Base-by-base conservation (phyloP, 1,140 invertebrate species). In the Pollicipes pollicipes region DNA sequence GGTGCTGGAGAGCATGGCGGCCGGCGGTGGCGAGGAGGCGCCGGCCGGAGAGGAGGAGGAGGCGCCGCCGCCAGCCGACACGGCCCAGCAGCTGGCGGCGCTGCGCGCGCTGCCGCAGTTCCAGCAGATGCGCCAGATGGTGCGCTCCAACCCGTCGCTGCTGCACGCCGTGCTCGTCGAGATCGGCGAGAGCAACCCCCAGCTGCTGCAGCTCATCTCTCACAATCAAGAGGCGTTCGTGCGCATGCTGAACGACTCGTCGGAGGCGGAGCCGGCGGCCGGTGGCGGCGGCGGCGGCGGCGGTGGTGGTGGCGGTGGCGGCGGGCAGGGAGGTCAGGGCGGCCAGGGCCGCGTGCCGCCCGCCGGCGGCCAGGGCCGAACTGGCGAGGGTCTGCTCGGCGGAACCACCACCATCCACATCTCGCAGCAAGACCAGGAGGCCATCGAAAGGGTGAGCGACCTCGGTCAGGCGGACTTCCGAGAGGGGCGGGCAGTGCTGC, bases 361-460 rank as follows among this genome's bases (percentile, higher is more conserved):
- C 24, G 27, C 10, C 24, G 24, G 24, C 63, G 10, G 24, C 6
- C 63, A 4, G 63, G 10, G 63, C 63, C 27, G 6, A 4, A 8
- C 8, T 4, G 63, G 63, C 63, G 63, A 21, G 10, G 63, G 63
- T 8, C 24, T 64, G 27, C 63, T 27, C 63, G 24, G 24, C 63
- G 63, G 63, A 4, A 4, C 63, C 10, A 64, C 63, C 63, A 27
- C 85, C 64, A 87, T 89, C 75, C 87, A 90, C 77, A 85, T 98
- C 45, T 94, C 94, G 66, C 87, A 90, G 30, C 90, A 96, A 82
- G 96, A 99, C 79, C 93, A 93, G 83, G 93, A 95, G 80, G 95
- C 95, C 32, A 97, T 99, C 80, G 95, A 98, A 80, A 86, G 96
- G 84, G 88, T 90, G 82, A 81, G 77, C n/a, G n/a, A n/a, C n/a